phyloP scores from a whole-genome alignment of 2,888 invertebrate genomes.

The Allophyes oxyacanthae region DNA sequence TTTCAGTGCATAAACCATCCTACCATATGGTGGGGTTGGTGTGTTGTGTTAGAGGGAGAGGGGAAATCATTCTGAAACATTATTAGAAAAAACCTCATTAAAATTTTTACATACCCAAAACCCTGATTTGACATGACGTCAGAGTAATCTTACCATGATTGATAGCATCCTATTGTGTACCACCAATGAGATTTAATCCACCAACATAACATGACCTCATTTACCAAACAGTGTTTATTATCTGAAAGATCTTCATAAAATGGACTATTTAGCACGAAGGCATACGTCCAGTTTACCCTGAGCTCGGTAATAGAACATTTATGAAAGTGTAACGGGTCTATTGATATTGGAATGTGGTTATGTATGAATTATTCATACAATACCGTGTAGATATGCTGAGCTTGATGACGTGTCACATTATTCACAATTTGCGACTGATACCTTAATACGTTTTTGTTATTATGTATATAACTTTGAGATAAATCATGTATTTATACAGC shows the following conservation, averaged over 20 bases:
- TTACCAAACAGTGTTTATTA: neutral
- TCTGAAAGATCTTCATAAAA: constrained; percentile 16
- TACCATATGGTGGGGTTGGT: too few species aligned
- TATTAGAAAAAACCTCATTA: constrained; percentile 59
- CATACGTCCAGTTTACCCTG: constrained; percentile 38
- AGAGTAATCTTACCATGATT: constrained; percentile 71
- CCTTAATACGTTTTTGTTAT: constrained; percentile 65
- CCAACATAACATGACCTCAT: constrained; percentile 31
- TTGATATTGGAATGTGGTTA: constrained; percentile 43
- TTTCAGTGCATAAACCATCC: too few species aligned
- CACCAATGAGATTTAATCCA: constrained; percentile 42
- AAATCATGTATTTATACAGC: constrained; percentile 15
- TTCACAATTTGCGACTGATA: constrained; percentile 79
- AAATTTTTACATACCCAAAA: constrained; percentile 61
- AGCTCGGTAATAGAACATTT: constrained; percentile 27
- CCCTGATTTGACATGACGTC: constrained; percentile 66
- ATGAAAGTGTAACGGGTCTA: constrained; percentile 33
- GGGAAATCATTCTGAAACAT: constrained; percentile 10
- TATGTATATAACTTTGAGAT: constrained; percentile 36
- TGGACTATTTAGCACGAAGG: constrained; percentile 30
- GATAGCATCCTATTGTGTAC: constrained; percentile 64
- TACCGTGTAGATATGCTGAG: constrained; percentile 59
- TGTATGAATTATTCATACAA: constrained; percentile 79
- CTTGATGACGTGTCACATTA: constrained; percentile 78
- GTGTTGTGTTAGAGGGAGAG: too few species aligned